Percentiles rank a stretch among this genome's conserved stretches.
Conservation (phyloP, 2,888 invertebrate genomes). For the Odontomyia ornata region DNA sequence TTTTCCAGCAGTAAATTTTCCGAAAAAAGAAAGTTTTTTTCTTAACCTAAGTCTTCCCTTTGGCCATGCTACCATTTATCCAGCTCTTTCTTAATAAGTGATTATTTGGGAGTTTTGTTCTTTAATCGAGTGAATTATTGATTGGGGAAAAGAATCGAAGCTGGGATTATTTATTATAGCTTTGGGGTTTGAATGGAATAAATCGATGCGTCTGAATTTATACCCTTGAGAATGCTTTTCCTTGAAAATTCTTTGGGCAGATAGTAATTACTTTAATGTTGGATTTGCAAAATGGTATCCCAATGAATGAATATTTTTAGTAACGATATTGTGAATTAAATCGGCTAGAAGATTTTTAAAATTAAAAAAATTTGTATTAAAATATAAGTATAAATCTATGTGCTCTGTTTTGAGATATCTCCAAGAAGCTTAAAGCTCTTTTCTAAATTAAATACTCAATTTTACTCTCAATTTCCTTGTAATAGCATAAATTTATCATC, state of each 20-base stretch:
- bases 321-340: too few species aligned
- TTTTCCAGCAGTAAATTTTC: conserved; percentile 34
- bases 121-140: conserved; percentile 43
- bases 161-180: conserved; percentile 37
- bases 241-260: not conserved
- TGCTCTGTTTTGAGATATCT: too few species aligned
- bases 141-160: not conserved
- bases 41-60: conserved; percentile 2
- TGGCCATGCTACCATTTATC: not conserved
- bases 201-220: too few species aligned
- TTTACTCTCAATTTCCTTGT: not conserved
- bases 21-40: not conserved
- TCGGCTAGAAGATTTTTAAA: too few species aligned
- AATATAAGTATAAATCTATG: too few species aligned
- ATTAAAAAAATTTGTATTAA: too few species aligned
- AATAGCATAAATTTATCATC: not conserved
- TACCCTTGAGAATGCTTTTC: not conserved
- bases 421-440: too few species aligned
- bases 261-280: too few species aligned
- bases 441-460: not conserved
- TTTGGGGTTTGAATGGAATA: conserved; percentile 14
- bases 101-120: conserved; percentile 37
- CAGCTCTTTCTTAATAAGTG: conserved; percentile 41
- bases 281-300: too few species aligned
- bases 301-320: too few species aligned